These are phyloP conservation scores for Mirza zaza DNA, from an alignment of 2,113 vertebrate genomes.

Conservation along the genomic window DNA sequence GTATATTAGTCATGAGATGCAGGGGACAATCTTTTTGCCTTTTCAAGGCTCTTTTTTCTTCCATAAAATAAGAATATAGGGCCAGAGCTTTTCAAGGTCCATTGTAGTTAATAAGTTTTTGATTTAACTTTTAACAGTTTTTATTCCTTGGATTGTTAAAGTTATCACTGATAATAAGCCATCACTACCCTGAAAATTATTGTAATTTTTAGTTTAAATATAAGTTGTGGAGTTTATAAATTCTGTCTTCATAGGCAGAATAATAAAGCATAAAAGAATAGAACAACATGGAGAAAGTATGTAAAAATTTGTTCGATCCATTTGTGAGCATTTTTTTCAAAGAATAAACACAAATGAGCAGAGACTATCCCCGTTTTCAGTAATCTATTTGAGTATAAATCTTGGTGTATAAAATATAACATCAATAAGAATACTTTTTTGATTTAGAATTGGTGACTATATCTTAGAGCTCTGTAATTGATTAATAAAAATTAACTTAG, in stretches of 20 bases:
- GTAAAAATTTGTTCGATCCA: slow-evolving; percentile 16
- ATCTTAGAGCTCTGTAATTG: slow-evolving; percentile 52
- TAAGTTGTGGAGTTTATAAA: slow-evolving; percentile 16
- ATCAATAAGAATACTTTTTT: background rate
- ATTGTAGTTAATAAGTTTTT: slow-evolving; percentile 41
- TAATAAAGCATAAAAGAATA: slow-evolving; percentile 44
- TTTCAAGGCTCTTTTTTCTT: background rate
- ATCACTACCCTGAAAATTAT: slow-evolving; percentile 53
- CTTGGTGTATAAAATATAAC: slow-evolving; percentile 12
- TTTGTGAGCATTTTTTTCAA: slow-evolving; percentile 49
- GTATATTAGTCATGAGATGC: background rate
- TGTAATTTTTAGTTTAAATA: slow-evolving; percentile 50
- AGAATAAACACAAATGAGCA: slow-evolving; percentile 51
- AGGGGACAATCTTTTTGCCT: slow-evolving; percentile 11
- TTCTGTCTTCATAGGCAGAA: background rate
- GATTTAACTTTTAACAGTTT: slow-evolving; percentile 52
- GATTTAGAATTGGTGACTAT: slow-evolving; percentile 44
- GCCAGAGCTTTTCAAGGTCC: slow-evolving; percentile 16
- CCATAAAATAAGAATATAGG: background rate
- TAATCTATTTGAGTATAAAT: slow-evolving; percentile 50
- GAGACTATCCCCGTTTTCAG: slow-evolving; percentile 22
- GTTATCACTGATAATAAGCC: slow-evolving; percentile 18
- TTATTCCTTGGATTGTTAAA: slow-evolving; percentile 50
- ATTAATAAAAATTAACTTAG: slow-evolving; percentile 63
- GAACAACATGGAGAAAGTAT: background rate